Base-by-base conservation (phyloP, 2,797 vertebrate genomes). In the Acanthurus tractus region DNA sequence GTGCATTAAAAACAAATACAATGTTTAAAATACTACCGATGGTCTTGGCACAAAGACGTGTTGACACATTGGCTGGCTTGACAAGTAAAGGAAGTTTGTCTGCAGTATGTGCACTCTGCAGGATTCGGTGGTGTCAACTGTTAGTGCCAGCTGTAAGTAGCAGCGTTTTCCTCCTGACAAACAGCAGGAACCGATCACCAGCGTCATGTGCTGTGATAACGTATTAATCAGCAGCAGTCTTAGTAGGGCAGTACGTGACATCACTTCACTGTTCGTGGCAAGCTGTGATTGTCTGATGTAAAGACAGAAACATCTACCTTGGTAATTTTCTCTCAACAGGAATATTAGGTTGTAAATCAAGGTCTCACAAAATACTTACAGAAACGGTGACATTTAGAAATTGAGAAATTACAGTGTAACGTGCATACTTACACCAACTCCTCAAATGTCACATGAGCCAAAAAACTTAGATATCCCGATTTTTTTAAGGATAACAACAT, bases 231-330 rank as follows among this genome's bases (percentile, higher is more conserved):
- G 87, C 89, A 89, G 88, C 89, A 68, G 84, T 70, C 76, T 89
- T 56, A 70, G 67, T 46, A 74, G 85, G 87, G 82, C 86, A 84
- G 87, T 64, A 77, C 75, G 73, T 82, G 89, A 92, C 90, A 84
- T 91, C 88, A 79, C 84, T 86, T 83, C 56, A 86, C 79, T 76
- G 74, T 78, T 74, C 62, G 77, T 45, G 71, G 40, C 40, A 70
- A 72, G 70, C 74, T 82, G 74, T 53, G 88, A 92, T 92, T 92
- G 90, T 92, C 91, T 73, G 53, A 74, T 9, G 68, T 82, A 50
- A 86, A 66, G 76, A 84, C 74, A 63, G 48, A 73, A 58, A 78
- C 17, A 74, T 81, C 14, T 9, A 56, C 48, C 42, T 63, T 82
- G 72, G 52, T 79, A 69, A 22, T 48, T 81, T 79, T 52, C 55